These are phyloP conservation scores for Oceanites oceanicus DNA, from an alignment of 2,113 vertebrate genomes.

Conservation along the genomic window DNA sequence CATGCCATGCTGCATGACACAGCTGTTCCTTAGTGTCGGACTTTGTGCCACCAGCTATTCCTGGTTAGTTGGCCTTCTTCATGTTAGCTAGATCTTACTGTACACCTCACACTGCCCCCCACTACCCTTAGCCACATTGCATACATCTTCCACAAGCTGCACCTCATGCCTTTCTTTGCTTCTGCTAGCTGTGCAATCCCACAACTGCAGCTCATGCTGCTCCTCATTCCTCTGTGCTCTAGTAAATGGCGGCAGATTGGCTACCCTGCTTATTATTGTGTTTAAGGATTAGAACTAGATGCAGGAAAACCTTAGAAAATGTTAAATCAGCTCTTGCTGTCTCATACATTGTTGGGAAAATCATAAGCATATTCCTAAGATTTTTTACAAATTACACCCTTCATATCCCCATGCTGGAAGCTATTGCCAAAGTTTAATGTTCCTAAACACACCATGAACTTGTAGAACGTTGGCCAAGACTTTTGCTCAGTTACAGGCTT, in stretches of 20 bases:
- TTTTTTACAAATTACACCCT: background rate
- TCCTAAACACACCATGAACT: background rate
- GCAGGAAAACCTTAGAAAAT: background rate
- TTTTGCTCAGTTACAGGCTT: background rate
- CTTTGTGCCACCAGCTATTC: background rate
- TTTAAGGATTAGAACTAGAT: background rate
- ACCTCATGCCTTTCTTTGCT: background rate
- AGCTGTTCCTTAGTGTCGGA: fast-evolving
- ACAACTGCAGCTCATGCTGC: background rate
- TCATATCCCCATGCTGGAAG: background rate
- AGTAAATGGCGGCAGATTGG: background rate
- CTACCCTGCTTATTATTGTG: background rate
- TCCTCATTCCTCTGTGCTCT: background rate
- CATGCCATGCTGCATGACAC: fast-evolving
- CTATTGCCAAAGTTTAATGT: background rate
- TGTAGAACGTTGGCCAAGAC: background rate
- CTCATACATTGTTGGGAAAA: background rate
- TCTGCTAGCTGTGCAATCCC: background rate
- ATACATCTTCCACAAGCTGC: background rate
- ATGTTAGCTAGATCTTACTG: background rate
- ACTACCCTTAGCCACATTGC: background rate
- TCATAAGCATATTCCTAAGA: background rate
- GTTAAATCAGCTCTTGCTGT: background rate
- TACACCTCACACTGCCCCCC: background rate
- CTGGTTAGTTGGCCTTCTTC: background rate